Percentiles rank a stretch among this genome's conserved stretches.
Conservation (phyloP, 1,140 invertebrate genomes). For the Brachionus calyciflorus region DNA sequence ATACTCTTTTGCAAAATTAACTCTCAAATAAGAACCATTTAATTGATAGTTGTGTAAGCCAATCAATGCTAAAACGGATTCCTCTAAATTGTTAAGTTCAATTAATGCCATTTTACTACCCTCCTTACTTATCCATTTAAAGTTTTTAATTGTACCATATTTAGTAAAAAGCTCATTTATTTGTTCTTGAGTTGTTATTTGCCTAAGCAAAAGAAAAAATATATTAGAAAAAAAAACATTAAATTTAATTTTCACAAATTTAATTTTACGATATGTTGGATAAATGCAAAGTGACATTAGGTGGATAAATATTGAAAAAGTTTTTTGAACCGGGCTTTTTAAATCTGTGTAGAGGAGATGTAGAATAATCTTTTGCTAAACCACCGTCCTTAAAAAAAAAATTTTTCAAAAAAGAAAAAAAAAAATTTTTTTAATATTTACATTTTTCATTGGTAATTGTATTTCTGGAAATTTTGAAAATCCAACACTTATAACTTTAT, state of each 20-base stretch:
- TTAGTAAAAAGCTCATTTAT: slow-evolving; percentile 39
- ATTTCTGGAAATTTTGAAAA: slow-evolving; percentile 94
- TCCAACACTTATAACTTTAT: slow-evolving; percentile 92
- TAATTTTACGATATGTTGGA: slow-evolving; percentile 94
- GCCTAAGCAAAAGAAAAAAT: neutral
- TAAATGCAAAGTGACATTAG: slow-evolving; percentile 92
- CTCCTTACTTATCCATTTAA: slow-evolving; percentile 75
- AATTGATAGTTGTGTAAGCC: slow-evolving; percentile 35
- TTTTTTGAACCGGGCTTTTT: slow-evolving; percentile 99
- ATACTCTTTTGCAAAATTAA: slow-evolving; percentile 44
- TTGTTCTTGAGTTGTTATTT: slow-evolving; percentile 52
- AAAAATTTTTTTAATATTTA: neutral
- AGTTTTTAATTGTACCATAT: slow-evolving; percentile 42
- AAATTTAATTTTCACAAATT: neutral
- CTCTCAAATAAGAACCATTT: slow-evolving; percentile 44
- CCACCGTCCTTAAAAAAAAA: slow-evolving; percentile 72
- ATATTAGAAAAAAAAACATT: neutral
- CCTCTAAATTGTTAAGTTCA: slow-evolving; percentile 87
- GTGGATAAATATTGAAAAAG: slow-evolving; percentile 99
- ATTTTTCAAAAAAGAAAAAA: neutral
- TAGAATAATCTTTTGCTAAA: slow-evolving; percentile 93
- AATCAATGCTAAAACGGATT: slow-evolving; percentile 90
- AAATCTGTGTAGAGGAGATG: slow-evolving; percentile 92
- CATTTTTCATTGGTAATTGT: slow-evolving; percentile 98
- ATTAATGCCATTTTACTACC: slow-evolving; percentile 94